Conservation (phyloP, 2,113 vertebrate species). For the Coptodon rendalli region DNA sequence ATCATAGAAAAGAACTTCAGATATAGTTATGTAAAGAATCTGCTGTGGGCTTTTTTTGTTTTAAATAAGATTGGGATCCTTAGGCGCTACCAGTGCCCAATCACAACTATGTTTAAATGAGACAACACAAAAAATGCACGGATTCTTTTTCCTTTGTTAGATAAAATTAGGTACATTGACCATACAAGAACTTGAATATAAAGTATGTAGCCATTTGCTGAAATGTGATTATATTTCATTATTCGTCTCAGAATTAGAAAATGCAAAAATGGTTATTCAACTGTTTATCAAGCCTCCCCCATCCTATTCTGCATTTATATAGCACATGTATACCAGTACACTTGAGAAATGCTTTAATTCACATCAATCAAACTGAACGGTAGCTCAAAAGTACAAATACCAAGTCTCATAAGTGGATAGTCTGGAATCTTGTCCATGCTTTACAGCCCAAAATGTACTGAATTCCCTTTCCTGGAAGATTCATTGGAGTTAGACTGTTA, state of each 20-base stretch:
- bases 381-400: not conserved
- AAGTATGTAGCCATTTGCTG: not conserved
- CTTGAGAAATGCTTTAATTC: not conserved
- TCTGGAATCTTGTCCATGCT: not conserved
- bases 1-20: not conserved
- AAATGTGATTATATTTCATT: not conserved
- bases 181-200: not conserved
- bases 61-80: not conserved
- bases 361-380: not conserved
- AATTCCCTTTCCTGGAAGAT: conserved; percentile 34
- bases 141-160: not conserved
- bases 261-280: not conserved
- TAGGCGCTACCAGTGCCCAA: not conserved
- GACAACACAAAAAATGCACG: not conserved
- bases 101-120: not conserved
- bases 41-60: not conserved
- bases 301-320: not conserved
- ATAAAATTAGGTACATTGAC: not conserved
- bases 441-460: not conserved
- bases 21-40: not conserved
- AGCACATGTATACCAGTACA: not conserved
- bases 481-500: conserved; percentile 29
- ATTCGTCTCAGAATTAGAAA: not conserved
- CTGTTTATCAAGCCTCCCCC: not conserved
- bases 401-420: not conserved